phyloP scores from a whole-genome alignment of 2,113 vertebrate species.

The Benitochromis conjunctus region DNA sequence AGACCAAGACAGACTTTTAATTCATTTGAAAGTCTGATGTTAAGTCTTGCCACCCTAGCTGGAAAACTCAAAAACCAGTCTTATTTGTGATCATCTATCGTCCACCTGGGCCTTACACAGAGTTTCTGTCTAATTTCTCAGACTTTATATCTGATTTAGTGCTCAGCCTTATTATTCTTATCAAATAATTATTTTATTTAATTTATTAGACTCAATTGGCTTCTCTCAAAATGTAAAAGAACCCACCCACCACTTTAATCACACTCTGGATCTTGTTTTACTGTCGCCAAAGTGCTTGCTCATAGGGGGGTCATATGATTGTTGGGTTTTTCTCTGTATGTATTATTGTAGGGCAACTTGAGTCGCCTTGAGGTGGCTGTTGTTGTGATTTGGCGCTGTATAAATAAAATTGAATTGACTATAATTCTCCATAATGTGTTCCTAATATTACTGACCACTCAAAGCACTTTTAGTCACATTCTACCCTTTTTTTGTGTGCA shows the following conservation, averaged over 20 bases:
- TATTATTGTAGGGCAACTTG: fast-evolving
- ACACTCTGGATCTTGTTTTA: background rate
- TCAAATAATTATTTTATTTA: background rate
- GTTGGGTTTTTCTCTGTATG: background rate
- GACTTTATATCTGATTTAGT: background rate
- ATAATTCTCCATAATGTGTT: background rate
- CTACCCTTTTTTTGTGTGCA: fast-evolving
- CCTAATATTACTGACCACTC: background rate
- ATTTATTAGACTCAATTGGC: background rate
- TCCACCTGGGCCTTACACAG: too few relatives aligned
- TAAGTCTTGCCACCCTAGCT: too few relatives aligned
- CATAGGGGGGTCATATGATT: background rate
- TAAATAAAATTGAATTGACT: background rate
- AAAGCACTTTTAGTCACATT: background rate
- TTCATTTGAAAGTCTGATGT: background rate
- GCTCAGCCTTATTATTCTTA: background rate
- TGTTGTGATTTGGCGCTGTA: background rate
- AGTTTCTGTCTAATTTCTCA: background rate
- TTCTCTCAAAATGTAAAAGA: background rate
- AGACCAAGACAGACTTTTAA: background rate
- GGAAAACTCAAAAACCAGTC: too few relatives aligned
- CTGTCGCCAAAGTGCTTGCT: background rate
- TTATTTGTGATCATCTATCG: too few relatives aligned
- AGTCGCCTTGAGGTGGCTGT: fast-evolving
- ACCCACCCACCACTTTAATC: background rate